phyloP scores from a whole-genome alignment of 2,888 invertebrate species.

The Synergus umbraculus region DNA sequence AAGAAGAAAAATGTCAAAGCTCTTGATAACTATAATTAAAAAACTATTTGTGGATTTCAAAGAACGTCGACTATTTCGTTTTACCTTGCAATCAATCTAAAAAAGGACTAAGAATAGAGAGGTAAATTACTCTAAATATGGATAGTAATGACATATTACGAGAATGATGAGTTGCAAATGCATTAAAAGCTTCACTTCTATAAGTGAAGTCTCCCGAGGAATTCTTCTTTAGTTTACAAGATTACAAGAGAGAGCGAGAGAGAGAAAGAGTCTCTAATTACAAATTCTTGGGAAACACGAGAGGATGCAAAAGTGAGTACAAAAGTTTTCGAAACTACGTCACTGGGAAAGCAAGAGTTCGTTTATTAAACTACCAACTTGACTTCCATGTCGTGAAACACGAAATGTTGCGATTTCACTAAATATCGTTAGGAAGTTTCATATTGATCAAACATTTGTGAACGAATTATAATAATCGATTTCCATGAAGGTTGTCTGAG shows the following conservation, averaged over 20 bases:
- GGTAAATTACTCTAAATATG: background rate
- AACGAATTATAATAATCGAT: constrained; percentile 41
- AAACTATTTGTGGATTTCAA: constrained; percentile 27
- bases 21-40: constrained; percentile 28
- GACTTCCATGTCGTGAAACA: constrained; percentile 23
- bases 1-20: constrained; percentile 33
- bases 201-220: background rate
- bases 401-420: constrained; percentile 26
- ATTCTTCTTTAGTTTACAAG: background rate
- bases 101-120: background rate
- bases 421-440: constrained; percentile 15
- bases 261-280: background rate
- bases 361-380: constrained; percentile 6
- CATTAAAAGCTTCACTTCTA: background rate
- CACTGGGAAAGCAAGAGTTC: constrained; percentile 13
- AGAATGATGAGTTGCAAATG: background rate
- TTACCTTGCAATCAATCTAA: constrained; percentile 11
- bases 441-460: constrained; percentile 39
- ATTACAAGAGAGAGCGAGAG: too few species aligned
- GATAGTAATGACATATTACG: background rate
- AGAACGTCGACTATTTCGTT: constrained; percentile 20
- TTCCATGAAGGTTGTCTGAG: constrained; percentile 20
- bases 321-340: constrained; percentile 22
- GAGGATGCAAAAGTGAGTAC: background rate
- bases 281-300: background rate